These are phyloP conservation scores for Desmophyllum pertusum DNA, from an alignment of 92 coral and sea anemone genomes.

Conservation along the genomic window DNA sequence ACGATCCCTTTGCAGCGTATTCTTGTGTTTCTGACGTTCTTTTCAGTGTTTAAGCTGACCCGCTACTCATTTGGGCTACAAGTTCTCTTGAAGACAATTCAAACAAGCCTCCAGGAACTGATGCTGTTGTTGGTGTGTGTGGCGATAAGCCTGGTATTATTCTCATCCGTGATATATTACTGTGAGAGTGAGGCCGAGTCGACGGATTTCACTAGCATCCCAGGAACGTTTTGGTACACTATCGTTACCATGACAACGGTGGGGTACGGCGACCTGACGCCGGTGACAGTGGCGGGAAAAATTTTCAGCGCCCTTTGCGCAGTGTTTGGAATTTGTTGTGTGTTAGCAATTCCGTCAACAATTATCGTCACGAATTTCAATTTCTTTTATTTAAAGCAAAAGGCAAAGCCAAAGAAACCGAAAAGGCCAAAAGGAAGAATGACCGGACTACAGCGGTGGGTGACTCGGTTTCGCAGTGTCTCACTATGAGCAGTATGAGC, in stretches of 20 bases:
- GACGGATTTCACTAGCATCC: slow-evolving; percentile 57
- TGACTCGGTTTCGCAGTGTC: slow-evolving; percentile 20
- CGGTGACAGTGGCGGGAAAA: slow-evolving; percentile 58
- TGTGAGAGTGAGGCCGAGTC: slow-evolving; percentile 32
- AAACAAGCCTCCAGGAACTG: slow-evolving; percentile 47
- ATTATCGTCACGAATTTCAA: slow-evolving; percentile 64
- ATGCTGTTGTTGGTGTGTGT: slow-evolving; percentile 46
- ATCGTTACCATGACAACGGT: slow-evolving; percentile 74
- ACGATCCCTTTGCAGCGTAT: slow-evolving; percentile 6
- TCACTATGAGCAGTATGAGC: neutral
- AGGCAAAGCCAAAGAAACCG: slow-evolving; percentile 9
- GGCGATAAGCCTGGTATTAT: slow-evolving; percentile 49
- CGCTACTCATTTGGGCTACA: slow-evolving; percentile 63
- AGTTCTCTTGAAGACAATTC: slow-evolving; percentile 44
- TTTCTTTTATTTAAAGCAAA: slow-evolving; percentile 33
- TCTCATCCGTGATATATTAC: slow-evolving; percentile 57
- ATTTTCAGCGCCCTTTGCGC: slow-evolving; percentile 62
- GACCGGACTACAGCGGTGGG: slow-evolving; percentile 4
- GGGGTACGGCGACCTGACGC: slow-evolving; percentile 67
- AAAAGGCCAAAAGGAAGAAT: slow-evolving; percentile 2
- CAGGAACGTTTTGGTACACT: slow-evolving; percentile 60
- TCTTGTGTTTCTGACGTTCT: slow-evolving; percentile 35
- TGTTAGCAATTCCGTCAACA: slow-evolving; percentile 66
- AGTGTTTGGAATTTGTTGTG: slow-evolving; percentile 57
- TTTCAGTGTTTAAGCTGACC: slow-evolving; percentile 58